Evolutionary conservation across 2,888 invertebrate genomes (phyloP), one percentile per base, ranked within the genome.

Genomic region (Tipula unca): DNA sequence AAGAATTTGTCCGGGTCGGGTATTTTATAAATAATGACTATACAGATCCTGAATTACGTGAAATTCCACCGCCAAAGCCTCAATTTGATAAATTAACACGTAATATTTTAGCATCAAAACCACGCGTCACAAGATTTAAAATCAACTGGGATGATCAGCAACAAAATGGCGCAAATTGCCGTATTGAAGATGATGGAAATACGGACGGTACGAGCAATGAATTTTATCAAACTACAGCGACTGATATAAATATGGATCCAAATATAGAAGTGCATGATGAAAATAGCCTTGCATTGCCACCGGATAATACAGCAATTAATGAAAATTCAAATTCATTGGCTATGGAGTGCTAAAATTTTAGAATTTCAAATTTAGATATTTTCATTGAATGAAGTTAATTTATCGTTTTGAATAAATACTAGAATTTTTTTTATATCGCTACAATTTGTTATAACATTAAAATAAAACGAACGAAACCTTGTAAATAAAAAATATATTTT

Each of bases 21-120:
- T 99, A 99, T 90, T 99, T 99, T 90, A 99, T 99, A 86, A 99
- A 99, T 89, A 99, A 99, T 89, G 99, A 99, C 89, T 99, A 99
- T 89, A 94, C 93, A 3, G 98, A 99, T 88, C 95, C 96, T 0
- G 99, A 99, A 89, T 91, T 99, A 87, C 93, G 96, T 85, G 99
- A 99, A 90, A 98, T 97, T 90, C 98, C 98, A 3, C 99, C 99
- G 8, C 92, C 96, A 4, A 95, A 95, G 87, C 98, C 99, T 0
- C 94, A 96, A 87, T 98, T 98, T 90, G 97, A 98, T 89, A 98
- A 98, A 92, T 97, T 98, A 86, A 92, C 91, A 86, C 90, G 92
- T 86, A 92, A 92, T 87, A 92, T 92, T 86, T 88, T 92, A 85
- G 97, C 96, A 0, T 95, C 96, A 1, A 96, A 97, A 91, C 99